Conservation (phyloP, 2,888 invertebrate genomes). For the Iphiclides podalirius region DNA sequence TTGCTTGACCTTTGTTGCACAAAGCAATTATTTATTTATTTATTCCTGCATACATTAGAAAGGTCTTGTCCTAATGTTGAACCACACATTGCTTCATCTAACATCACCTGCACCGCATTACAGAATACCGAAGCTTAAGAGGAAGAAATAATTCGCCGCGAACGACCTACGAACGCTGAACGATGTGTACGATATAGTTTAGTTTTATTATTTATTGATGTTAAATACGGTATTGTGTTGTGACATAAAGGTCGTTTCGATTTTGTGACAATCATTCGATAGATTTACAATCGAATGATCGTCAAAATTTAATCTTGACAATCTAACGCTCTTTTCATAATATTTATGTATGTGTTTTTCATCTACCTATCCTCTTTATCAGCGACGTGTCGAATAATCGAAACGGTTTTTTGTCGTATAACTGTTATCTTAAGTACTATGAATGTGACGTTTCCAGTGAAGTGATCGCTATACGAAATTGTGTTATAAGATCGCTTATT, state of each 20-base stretch:
- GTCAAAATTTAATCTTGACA: neutral
- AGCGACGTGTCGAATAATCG: conserved; percentile 15
- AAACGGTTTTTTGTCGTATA: conserved; percentile 24
- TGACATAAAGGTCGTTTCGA: conserved; percentile 30
- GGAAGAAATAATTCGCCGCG: conserved; percentile 61
- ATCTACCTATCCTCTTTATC: no score
- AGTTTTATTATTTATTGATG: conserved; percentile 62
- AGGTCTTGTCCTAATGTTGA: neutral
- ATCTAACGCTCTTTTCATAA: no score
- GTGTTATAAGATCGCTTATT: conserved; percentile 5
- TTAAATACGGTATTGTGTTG: conserved; percentile 32
- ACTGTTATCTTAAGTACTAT: conserved; percentile 18
- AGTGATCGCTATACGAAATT: conserved; percentile 9
- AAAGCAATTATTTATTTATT: no score
- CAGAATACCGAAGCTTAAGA: conserved; percentile 77
- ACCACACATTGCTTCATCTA: conserved; percentile 41
- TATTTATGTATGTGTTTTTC: no score
- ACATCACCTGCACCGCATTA: conserved; percentile 67
- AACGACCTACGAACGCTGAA: conserved; percentile 59
- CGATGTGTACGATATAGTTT: conserved; percentile 74
- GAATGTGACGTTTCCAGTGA: conserved; percentile 21
- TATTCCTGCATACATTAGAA: neutral
- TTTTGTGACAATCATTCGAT: no score
- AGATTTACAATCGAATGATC: neutral
- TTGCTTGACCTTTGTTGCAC: no score